Base-by-base conservation (phyloP, 2,113 vertebrate species). In the Phodopus roborovskii region DNA sequence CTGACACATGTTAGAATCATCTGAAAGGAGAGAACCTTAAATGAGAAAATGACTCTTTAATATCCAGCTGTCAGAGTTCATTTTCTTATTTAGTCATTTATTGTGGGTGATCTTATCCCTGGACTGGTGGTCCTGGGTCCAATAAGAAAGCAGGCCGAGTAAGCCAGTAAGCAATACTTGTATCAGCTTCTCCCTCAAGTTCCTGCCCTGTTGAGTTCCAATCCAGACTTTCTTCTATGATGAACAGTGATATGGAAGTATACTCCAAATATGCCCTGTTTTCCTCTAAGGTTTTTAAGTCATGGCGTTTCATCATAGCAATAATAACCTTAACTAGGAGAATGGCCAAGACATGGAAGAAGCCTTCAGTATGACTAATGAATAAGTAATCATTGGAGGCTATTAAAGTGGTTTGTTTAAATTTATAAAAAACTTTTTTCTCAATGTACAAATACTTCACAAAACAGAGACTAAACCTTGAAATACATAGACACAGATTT, bases 401-500 rank as follows among this genome's bases (percentile, higher is more conserved):
- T 94, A 79, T 73, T 20, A 87, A 94, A 53, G 16, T 56, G 17
- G 10, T 36, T 79, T 81, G 30, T 70, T 84, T 95, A 92, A 93
- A 68, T 92, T n/a, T 66, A 58, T 15, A 84, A 86, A 84, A 90
- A 62, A 12, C 5, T 3, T 7, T n/a, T 86, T 62, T 50, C 68
- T 66, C 39, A 78, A 17, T 90, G 6, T 83, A 73, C 36, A 15
- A 68, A 56, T 62, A 79, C n/a, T 56, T 89, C 7, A 84, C 26
- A 81, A 90, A 81, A 64, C 26, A 50, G 48, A 36, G 11, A 94
- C 19, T 83, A 19, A 79, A 75, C 36, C 24, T 92, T 92, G 62
- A 94, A 91, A 90, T 86, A 30, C 3, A 8, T 48, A 62, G 39
- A 12, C 28, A 93, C 4, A 94, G 42, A 66, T 94, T 93, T 71